These are phyloP conservation scores for Adoxophyes honmai DNA, from an alignment of 1,140 invertebrate genomes.

Conservation along the genomic window DNA sequence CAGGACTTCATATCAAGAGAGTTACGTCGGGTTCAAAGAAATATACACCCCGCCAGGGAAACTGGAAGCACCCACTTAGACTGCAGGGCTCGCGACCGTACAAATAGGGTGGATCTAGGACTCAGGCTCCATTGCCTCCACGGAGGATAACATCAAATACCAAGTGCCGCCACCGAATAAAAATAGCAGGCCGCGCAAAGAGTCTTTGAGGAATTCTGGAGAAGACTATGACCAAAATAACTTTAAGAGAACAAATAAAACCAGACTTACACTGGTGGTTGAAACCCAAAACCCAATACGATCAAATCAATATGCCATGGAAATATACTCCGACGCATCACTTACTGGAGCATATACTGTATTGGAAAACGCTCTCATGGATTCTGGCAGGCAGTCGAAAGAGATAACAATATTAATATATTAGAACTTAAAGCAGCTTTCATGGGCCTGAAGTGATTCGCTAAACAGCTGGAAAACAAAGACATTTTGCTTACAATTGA, in stretches of 20 bases:
- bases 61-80: conserved; percentile 17
- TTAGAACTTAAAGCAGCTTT: too few relatives aligned
- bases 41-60: conserved; percentile 14
- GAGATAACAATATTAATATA: too few relatives aligned
- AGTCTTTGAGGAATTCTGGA: not conserved
- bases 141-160: not conserved
- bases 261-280: conserved; percentile 39
- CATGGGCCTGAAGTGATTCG: too few relatives aligned
- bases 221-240: conserved; percentile 19
- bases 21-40: not conserved
- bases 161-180: not conserved
- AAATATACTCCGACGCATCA: too few relatives aligned
- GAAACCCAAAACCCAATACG: conserved; percentile 15
- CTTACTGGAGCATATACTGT: too few relatives aligned
- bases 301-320: too few relatives aligned
- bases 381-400: too few relatives aligned
- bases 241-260: not conserved
- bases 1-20: conserved; percentile 14
- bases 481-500: too few relatives aligned
- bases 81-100: not conserved
- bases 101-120: too few relatives aligned
- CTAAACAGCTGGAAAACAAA: too few relatives aligned
- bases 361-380: too few relatives aligned
- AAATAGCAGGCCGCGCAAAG: not conserved
- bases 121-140: not conserved